A percentile compares a stretch with the other conserved stretches of the same genome.
These are phyloP conservation scores for Machimus rusticus DNA, from an alignment of 2,888 invertebrate genomes.

Conservation along the genomic window DNA sequence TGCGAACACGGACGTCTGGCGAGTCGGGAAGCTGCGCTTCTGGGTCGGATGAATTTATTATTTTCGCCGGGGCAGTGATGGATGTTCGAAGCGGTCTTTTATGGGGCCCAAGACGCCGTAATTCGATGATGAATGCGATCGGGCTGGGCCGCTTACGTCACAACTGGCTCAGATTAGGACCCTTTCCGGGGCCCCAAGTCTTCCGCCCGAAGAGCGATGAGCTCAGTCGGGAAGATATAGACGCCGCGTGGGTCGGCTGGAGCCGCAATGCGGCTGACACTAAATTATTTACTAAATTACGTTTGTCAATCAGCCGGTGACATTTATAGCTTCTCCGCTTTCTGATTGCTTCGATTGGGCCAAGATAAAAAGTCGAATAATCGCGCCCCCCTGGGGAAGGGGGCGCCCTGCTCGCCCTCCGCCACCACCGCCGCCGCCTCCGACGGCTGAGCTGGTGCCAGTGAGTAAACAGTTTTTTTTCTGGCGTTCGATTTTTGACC, in stretches of 20 bases:
- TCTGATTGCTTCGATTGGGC: conserved; percentile 10
- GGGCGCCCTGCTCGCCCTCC: neutral
- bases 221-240: neutral
- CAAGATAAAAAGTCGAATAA: neutral
- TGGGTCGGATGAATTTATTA: neutral
- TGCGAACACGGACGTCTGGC: neutral
- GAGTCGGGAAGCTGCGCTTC: neutral
- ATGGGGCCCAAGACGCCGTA: neutral
- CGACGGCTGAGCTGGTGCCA: neutral
- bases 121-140: conserved; percentile 13
- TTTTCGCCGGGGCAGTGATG: neutral
- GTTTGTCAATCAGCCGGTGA: conserved; percentile 30
- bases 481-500: conserved; percentile 28
- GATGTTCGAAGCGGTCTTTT: conserved; percentile 9
- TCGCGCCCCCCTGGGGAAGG: neutral
- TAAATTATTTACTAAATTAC: conserved; percentile 37
- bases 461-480: conserved; percentile 20
- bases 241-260: conserved; percentile 8
- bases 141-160: conserved; percentile 1
- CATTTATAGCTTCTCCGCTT: conserved; percentile 26
- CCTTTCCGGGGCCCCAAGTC: neutral
- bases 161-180: conserved; percentile 8
- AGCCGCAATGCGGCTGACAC: neutral
- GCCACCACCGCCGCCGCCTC: neutral
- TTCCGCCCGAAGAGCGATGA: neutral